Evolutionary conservation across 2,113 vertebrate species (phyloP).

Genomic region (Lynx canadensis): DNA sequence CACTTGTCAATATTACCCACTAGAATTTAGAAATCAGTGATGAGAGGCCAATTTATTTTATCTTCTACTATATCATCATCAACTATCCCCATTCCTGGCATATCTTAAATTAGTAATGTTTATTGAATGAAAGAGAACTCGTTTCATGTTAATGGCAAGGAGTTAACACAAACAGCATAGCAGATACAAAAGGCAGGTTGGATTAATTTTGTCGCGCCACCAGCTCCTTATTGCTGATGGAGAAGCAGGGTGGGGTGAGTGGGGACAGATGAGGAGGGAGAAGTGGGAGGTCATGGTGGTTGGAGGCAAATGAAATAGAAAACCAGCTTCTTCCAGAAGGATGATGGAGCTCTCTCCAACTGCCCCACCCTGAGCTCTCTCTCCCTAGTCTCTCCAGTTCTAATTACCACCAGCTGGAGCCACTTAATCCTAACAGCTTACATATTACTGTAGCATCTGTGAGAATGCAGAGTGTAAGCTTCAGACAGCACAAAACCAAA

Average conservation of each 20-base stretch:
- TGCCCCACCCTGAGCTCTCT: background rate
- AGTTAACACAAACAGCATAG: background rate
- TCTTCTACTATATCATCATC: background rate
- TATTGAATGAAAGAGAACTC: background rate
- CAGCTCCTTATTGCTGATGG: background rate
- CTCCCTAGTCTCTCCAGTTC: background rate
- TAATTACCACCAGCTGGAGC: slow-evolving; percentile 71
- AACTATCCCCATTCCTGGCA: background rate
- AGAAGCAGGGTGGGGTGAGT: background rate
- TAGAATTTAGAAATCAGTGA: background rate
- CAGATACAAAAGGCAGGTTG: background rate
- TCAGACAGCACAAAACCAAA: background rate
- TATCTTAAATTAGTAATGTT: background rate
- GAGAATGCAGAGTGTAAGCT: background rate
- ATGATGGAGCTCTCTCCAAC: background rate
- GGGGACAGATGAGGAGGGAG: background rate
- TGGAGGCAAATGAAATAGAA: slow-evolving; percentile 39
- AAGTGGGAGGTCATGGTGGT: background rate
- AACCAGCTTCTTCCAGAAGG: slow-evolving; percentile 3
- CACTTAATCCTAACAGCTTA: slow-evolving; percentile 51
- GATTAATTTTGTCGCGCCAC: background rate
- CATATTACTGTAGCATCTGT: slow-evolving; percentile 10
- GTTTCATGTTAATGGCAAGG: background rate
- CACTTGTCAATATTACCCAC: background rate
- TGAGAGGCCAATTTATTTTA: background rate